These are phyloP conservation scores for Nothocercus julius DNA, from an alignment of 2,113 vertebrate genomes.

Conservation along the genomic window DNA sequence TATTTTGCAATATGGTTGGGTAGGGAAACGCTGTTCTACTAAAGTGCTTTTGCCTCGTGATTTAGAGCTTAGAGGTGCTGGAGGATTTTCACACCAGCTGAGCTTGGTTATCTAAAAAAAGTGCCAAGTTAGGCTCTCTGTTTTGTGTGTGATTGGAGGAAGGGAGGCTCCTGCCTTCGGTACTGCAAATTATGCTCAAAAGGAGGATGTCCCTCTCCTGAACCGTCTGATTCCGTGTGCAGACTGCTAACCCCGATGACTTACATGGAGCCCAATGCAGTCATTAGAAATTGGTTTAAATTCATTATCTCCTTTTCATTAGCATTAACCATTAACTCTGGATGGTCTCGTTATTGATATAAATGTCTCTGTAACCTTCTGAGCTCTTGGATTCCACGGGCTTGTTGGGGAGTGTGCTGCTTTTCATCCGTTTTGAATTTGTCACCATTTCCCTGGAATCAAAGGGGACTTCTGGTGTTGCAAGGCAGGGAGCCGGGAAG, in stretches of 20 bases:
- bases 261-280: constrained; percentile 26
- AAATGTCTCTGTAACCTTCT: constrained; percentile 58
- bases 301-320: constrained; percentile 66
- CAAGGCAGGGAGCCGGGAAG: constrained; percentile 48
- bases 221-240: neutral
- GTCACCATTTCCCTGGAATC: constrained; percentile 50
- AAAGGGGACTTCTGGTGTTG: constrained; percentile 36
- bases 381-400: constrained; percentile 1
- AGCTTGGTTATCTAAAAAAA: neutral
- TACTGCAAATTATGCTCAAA: neutral
- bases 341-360: constrained; percentile 49
- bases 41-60: neutral
- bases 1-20: neutral
- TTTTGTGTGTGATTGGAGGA: neutral
- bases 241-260: constrained; percentile 15
- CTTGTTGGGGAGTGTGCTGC: constrained; percentile 39
- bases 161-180: neutral
- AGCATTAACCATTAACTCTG: constrained; percentile 53
- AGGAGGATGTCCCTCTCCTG: neutral
- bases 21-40: neutral
- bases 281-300: constrained; percentile 56
- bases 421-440: constrained; percentile 60
- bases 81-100: neutral
- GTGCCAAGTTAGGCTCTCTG: neutral
- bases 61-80: neutral